These are phyloP conservation scores for Campylomormyrus tamandua DNA, from an alignment of 2,113 vertebrate species.

Conservation along the genomic window DNA sequence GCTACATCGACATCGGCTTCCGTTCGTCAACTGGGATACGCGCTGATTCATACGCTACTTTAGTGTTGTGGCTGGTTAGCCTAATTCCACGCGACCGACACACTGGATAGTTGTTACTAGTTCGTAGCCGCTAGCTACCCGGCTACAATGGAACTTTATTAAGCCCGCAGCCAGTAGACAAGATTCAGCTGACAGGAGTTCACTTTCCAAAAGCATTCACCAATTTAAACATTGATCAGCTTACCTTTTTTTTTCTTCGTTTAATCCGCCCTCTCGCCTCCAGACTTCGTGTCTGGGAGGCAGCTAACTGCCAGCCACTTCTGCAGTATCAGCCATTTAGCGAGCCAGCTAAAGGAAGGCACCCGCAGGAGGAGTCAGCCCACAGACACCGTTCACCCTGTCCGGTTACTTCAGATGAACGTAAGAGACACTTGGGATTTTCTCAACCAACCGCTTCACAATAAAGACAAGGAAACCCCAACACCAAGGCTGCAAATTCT, in stretches of 20 bases:
- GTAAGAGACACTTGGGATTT: background rate
- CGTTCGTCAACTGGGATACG: background rate
- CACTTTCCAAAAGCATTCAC: background rate
- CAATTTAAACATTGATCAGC: background rate
- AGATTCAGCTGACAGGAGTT: background rate
- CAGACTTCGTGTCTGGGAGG: slow-evolving; percentile 19
- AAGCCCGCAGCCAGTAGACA: background rate
- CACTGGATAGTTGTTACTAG: slow-evolving; percentile 20
- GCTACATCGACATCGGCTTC: background rate
- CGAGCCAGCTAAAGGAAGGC: background rate
- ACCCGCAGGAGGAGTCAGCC: background rate
- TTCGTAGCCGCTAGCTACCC: slow-evolving; percentile 13
- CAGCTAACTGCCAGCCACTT: slow-evolving; percentile 17
- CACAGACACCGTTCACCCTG: background rate
- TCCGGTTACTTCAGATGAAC: background rate
- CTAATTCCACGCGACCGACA: slow-evolving; percentile 12
- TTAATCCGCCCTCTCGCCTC: background rate
- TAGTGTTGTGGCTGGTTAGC: background rate
- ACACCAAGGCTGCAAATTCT: slow-evolving; percentile 22
- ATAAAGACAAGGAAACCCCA: background rate
- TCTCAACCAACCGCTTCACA: background rate
- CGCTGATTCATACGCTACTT: background rate
- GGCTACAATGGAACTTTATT: slow-evolving; percentile 8
- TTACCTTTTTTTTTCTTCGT: background rate
- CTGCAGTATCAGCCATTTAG: slow-evolving; percentile 8